These are phyloP conservation scores for Coranthus polyacanthus DNA, from an alignment of 2,797 vertebrate genomes.

Conservation along the genomic window DNA sequence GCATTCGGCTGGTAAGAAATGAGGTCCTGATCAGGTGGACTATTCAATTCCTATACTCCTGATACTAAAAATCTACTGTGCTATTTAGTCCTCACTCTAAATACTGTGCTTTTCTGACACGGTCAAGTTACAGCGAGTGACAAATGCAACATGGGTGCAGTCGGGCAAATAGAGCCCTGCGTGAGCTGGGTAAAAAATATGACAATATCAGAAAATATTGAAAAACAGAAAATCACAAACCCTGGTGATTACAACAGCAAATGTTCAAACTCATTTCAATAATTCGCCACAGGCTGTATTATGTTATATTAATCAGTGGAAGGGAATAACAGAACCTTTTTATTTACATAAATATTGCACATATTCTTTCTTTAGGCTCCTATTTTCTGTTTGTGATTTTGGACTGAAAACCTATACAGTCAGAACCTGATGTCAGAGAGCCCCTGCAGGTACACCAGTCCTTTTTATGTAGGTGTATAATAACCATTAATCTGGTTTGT, in stretches of 20 bases:
- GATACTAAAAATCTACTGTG: conserved; percentile 26
- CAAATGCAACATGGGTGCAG: neutral
- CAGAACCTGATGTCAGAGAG: conserved; percentile 26
- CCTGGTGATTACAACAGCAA: neutral
- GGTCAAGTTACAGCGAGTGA: conserved; percentile 26
- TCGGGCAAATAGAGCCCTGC: neutral
- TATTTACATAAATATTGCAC: conserved; percentile 13
- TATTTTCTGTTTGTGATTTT: neutral
- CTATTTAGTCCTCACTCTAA: conserved; percentile 36
- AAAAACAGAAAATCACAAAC: conserved; percentile 1
- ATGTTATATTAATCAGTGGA: conserved; percentile 5
- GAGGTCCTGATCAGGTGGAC: neutral
- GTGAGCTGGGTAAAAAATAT: neutral
- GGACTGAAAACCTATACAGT: conserved; percentile 9
- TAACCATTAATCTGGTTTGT: conserved; percentile 63
- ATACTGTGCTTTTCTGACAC: conserved; percentile 13
- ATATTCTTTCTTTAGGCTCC: conserved; percentile 1
- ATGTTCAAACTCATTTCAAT: neutral
- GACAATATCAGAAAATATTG: neutral
- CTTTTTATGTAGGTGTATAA: conserved; percentile 57
- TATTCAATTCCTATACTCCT: conserved; percentile 39
- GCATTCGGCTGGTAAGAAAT: conserved; percentile 7
- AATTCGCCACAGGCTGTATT: neutral
- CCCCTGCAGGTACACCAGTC: conserved; percentile 34
- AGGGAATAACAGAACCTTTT: neutral